Evolutionary conservation across 1,140 invertebrate species (phyloP).

Genomic region (Radopholus similis): DNA sequence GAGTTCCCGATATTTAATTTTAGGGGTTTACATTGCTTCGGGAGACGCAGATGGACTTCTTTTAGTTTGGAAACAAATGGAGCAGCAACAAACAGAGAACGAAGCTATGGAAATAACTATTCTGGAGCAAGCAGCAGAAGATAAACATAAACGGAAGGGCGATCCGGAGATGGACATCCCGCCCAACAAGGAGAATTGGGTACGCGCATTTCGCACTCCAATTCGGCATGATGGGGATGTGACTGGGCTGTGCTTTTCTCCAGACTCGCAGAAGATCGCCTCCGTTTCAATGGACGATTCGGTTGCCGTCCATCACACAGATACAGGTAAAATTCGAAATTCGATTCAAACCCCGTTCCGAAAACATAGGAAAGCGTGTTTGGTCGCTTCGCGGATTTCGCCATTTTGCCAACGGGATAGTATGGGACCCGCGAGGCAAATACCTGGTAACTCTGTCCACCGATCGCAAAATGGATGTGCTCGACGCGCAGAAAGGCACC

Average conservation of each 20-base stretch:
- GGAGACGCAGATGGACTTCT: slow-evolving; percentile 35
- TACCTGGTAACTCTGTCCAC: slow-evolving; percentile 47
- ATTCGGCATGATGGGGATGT: slow-evolving; percentile 42
- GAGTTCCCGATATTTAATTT: slow-evolving; percentile 16
- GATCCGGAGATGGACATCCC: slow-evolving; percentile 32
- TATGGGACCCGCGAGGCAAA: slow-evolving; percentile 46
- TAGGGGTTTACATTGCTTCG: slow-evolving; percentile 42
- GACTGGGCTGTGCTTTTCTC: slow-evolving; percentile 28
- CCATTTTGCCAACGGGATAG: slow-evolving; percentile 32
- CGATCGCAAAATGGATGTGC: slow-evolving; percentile 39
- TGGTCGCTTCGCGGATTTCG: slow-evolving; percentile 38
- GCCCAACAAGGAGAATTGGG: slow-evolving; percentile 47
- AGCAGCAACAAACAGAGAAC: background rate
- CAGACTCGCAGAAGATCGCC: slow-evolving; percentile 24
- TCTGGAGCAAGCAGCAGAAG: slow-evolving; percentile 12
- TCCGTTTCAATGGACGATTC: slow-evolving; percentile 37
- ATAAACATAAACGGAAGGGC: background rate
- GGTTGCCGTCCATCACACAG: slow-evolving; percentile 22
- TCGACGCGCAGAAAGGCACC: slow-evolving; percentile 42
- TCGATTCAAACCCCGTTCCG: background rate
- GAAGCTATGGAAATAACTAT: too few relatives aligned
- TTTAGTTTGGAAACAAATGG: slow-evolving; percentile 39
- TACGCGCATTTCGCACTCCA: slow-evolving; percentile 28
- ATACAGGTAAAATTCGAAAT: slow-evolving; percentile 39
- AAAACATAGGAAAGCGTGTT: slow-evolving; percentile 23